These are phyloP conservation scores for Ciconia stormi DNA, from an alignment of 2,113 vertebrate genomes.

Conservation along the genomic window DNA sequence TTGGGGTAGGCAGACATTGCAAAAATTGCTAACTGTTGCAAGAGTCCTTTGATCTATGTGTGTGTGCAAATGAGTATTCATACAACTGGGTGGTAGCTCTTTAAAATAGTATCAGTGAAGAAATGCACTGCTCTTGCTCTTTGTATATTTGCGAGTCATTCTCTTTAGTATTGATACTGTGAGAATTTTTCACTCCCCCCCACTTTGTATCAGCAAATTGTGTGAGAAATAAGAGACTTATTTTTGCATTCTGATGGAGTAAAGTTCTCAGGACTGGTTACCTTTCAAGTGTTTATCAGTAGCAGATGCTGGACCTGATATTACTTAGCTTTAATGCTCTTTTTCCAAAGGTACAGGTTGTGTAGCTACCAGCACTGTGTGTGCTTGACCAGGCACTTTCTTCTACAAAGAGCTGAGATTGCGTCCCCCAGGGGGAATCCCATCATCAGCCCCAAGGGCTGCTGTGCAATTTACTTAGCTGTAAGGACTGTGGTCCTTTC, in stretches of 20 bases:
- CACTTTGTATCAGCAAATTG: not conserved
- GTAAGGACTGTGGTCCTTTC: not conserved
- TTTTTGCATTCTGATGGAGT: not conserved
- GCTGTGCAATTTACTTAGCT: not conserved
- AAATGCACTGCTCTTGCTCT: not conserved
- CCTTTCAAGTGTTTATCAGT: not conserved
- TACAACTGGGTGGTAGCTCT: not conserved
- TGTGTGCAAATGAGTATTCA: not conserved
- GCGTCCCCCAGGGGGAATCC: not conserved
- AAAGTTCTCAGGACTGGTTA: not conserved
- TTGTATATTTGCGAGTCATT: constrained; percentile 35
- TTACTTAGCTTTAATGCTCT: not conserved
- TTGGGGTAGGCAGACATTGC: not conserved
- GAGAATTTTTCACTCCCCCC: not conserved
- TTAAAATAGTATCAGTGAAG: not conserved
- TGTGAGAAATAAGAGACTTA: constrained; percentile 27
- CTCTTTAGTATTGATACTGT: constrained; percentile 19
- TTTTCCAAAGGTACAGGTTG: not conserved
- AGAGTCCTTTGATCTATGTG: not conserved
- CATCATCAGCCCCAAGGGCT: not conserved
- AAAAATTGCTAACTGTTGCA: constrained; percentile 3
- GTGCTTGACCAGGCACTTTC: not conserved
- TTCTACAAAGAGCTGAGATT: not conserved
- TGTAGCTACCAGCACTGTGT: not conserved
- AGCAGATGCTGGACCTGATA: not conserved